Evolutionary conservation across 2,797 vertebrate genomes (phyloP).

Genomic region (Lacerta bilineata): DNA sequence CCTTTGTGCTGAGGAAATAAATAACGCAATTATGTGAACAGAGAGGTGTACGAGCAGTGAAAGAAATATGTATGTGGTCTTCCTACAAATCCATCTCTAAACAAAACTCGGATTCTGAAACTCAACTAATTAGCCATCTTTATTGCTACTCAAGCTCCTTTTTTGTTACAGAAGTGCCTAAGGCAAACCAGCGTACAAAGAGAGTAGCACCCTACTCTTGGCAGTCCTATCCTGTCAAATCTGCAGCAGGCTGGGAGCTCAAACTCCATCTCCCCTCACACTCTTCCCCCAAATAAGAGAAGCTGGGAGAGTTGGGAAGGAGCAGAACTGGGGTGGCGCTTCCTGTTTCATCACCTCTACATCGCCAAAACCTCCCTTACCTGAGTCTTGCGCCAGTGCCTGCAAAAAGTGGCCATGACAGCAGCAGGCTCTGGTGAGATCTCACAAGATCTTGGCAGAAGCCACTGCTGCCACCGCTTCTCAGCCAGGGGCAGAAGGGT

Average conservation of each 20-base stretch:
- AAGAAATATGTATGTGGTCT: slow-evolving; percentile 54
- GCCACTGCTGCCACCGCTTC: too few relatives aligned
- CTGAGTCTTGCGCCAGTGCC: too few relatives aligned
- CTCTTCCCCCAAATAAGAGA: neutral
- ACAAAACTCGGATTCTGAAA: slow-evolving; percentile 39
- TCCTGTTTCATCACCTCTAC: too few relatives aligned
- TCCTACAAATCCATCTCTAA: neutral
- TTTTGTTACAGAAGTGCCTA: neutral
- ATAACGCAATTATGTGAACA: slow-evolving; percentile 67
- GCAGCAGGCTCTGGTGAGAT: too few relatives aligned
- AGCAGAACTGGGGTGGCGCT: neutral
- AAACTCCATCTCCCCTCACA: too few relatives aligned
- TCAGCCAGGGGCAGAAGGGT: too few relatives aligned
- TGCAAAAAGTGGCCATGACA: too few relatives aligned
- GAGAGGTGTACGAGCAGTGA: slow-evolving; percentile 26
- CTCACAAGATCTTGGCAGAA: too few relatives aligned
- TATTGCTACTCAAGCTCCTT: slow-evolving; percentile 37
- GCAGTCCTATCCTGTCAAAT: neutral
- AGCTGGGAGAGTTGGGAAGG: neutral
- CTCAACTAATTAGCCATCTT: slow-evolving; percentile 19
- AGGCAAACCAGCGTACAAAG: neutral
- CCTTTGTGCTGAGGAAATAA: slow-evolving; percentile 71
- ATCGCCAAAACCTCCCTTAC: too few relatives aligned
- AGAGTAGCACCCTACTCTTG: neutral
- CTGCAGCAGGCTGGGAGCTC: neutral